These are phyloP conservation scores for Daboia siamensis DNA, from an alignment of 2,113 vertebrate genomes.

Conservation along the genomic window DNA sequence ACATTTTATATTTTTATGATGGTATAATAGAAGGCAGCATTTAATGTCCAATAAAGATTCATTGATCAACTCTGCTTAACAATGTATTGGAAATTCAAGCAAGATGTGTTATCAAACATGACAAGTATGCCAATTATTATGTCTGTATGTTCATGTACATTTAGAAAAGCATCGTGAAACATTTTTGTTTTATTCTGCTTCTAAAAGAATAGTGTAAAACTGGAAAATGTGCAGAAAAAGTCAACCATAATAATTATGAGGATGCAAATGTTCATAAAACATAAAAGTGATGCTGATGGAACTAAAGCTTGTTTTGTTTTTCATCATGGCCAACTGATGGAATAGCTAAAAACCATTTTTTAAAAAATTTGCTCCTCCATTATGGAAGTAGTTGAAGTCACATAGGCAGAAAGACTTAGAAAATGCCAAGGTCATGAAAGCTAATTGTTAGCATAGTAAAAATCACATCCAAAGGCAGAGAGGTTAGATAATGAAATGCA, in stretches of 20 bases:
- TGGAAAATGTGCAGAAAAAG: background rate
- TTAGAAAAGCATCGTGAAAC: background rate
- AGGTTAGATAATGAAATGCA: background rate
- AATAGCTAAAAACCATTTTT: background rate
- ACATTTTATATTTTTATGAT: background rate
- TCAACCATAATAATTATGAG: background rate
- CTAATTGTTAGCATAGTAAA: background rate
- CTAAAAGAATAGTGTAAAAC: background rate
- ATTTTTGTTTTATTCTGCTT: background rate
- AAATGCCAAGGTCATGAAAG: background rate
- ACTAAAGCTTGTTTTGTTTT: background rate
- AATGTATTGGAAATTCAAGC: background rate
- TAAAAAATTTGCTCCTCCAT: background rate
- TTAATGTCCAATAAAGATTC: background rate
- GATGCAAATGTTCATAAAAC: background rate
- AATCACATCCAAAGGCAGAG: background rate
- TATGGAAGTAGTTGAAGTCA: background rate
- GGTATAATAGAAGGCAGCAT: constrained; percentile 16
- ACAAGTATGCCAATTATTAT: background rate
- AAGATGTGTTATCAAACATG: background rate
- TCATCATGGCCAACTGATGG: background rate
- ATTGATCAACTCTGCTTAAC: background rate
- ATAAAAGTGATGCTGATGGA: background rate
- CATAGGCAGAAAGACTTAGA: background rate
- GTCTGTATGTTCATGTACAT: background rate